Evolutionary conservation across 2,888 invertebrate genomes (phyloP).

Genomic region (Trissolcus brochymenae): DNA sequence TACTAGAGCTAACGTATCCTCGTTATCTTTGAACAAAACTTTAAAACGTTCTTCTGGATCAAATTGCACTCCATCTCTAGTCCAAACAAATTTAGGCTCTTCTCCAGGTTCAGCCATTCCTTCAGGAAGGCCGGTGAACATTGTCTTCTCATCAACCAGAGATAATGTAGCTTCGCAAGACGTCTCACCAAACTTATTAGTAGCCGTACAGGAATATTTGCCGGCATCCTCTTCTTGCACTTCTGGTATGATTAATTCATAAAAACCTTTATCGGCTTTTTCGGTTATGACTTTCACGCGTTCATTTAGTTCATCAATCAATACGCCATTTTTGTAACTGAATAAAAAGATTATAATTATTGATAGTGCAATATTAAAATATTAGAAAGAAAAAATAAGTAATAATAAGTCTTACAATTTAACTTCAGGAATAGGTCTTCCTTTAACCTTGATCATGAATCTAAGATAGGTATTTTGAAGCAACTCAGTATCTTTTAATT

Average conservation of each 20-base stretch:
- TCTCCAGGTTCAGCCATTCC: conserved; percentile 84
- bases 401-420: conserved; percentile 86
- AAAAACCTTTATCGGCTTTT: conserved; percentile 88
- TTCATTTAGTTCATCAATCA: conserved; percentile 83
- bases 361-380: neutral
- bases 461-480: conserved; percentile 90
- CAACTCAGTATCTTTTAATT: conserved; percentile 91
- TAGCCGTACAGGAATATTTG: conserved; percentile 88
- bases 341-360: conserved; percentile 48
- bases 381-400: neutral
- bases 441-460: conserved; percentile 92
- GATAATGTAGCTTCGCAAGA: conserved; percentile 86
- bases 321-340: conserved; percentile 87
- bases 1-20: conserved; percentile 93
- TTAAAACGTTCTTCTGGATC: conserved; percentile 95
- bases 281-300: conserved; percentile 85
- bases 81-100: conserved; percentile 88
- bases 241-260: conserved; percentile 90
- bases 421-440: conserved; percentile 92
- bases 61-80: conserved; percentile 89
- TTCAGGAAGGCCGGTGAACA: conserved; percentile 86
- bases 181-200: conserved; percentile 88
- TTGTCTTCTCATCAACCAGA: conserved; percentile 89
- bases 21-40: conserved; percentile 92
- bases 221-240: conserved; percentile 89